A percentile compares a stretch with the other conserved stretches of the same genome.
These are phyloP conservation scores for Dufourea novaeangliae DNA, from an alignment of 1,140 invertebrate species.

Conservation along the genomic window DNA sequence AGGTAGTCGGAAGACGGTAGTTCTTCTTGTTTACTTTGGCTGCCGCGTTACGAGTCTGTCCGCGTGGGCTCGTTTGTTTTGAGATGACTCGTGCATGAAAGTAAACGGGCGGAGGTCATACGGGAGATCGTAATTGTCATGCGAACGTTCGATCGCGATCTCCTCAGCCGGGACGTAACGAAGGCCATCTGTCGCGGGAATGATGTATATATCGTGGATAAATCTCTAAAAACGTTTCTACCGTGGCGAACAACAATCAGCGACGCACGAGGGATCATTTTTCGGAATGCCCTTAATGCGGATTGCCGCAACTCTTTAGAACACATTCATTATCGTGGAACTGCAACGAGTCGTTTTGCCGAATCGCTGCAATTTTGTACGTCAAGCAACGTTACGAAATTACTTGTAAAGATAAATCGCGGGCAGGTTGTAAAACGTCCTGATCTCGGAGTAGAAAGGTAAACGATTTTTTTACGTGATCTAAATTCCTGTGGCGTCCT, in stretches of 20 bases:
- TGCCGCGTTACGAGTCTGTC: neutral
- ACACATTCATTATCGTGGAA: neutral
- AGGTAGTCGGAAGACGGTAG: neutral
- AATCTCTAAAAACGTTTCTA: neutral
- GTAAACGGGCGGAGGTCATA: neutral
- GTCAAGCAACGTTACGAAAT: neutral
- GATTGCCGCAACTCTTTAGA: neutral
- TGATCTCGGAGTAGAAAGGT: neutral
- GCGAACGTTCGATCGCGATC: neutral
- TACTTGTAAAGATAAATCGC: slow-evolving; percentile 5
- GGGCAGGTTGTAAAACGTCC: neutral
- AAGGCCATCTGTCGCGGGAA: neutral
- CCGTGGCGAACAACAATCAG: neutral
- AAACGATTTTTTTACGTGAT: neutral
- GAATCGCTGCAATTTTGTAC: neutral
- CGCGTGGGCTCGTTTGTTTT: neutral
- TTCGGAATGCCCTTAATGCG: too few relatives aligned
- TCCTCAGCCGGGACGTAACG: neutral
- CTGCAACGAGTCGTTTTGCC: neutral
- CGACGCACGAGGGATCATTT: neutral
- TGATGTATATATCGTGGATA: neutral
- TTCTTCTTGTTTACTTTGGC: slow-evolving; percentile 18
- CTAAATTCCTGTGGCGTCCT: neutral
- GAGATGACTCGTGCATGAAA: neutral
- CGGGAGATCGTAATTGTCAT: neutral